A percentile compares a stretch with the other conserved stretches of the same genome.
These are phyloP conservation scores for Willowsia nigromaculata DNA, from an alignment of 2,888 invertebrate species.

Conservation along the genomic window DNA sequence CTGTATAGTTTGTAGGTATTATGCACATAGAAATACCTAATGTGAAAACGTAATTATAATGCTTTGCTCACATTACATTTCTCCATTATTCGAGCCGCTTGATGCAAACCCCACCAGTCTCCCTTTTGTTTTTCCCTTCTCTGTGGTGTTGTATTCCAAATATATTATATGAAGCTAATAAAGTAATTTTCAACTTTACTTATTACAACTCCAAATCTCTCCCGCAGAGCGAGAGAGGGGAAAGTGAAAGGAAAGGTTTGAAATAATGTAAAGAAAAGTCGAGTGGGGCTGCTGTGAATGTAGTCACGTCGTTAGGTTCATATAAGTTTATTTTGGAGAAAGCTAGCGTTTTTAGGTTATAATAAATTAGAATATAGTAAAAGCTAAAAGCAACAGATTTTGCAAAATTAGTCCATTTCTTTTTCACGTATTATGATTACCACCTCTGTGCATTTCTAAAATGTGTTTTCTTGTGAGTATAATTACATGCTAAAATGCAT, in stretches of 20 bases:
- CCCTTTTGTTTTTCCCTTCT: neutral
- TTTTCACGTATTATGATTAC: neutral
- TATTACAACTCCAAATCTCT: neutral
- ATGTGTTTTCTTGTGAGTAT: no score
- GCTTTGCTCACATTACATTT: neutral
- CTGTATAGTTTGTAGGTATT: no score
- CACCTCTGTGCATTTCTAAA: no score
- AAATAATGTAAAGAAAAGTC: neutral
- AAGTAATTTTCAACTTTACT: neutral
- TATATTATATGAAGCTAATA: neutral
- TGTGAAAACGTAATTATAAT: slow-evolving; percentile 10
- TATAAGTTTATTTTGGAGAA: neutral
- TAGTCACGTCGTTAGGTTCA: neutral
- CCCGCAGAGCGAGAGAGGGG: neutral
- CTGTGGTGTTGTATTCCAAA: neutral
- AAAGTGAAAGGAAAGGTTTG: neutral
- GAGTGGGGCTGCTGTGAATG: neutral
- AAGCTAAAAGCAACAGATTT: neutral
- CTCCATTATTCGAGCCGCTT: neutral
- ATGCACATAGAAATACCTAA: neutral
- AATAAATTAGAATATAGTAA: neutral
- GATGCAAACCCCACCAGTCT: neutral
- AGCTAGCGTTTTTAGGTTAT: neutral
- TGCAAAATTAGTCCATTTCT: neutral
- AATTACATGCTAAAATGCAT: no score